Evolutionary conservation across 2,888 invertebrate genomes (phyloP), one percentile per base, ranked within the genome.

Genomic region (Cephalotes varians): DNA sequence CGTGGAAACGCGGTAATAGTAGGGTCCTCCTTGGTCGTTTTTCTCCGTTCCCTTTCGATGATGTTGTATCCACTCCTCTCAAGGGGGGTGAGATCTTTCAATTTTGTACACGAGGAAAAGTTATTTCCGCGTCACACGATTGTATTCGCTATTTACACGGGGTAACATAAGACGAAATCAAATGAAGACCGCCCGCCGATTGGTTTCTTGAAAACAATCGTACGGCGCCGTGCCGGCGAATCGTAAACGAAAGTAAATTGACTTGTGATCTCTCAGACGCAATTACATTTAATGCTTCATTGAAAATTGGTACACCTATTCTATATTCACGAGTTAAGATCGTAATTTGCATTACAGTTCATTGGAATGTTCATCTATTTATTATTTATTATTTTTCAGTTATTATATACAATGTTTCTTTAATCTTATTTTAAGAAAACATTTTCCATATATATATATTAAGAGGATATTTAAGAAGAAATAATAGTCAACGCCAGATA

Each of bases 1-100:
- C 90, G 89, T 87, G 76, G 87, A 88, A 90, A 90, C 64, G 64
- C 84, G 62, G 82, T 88, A 89, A 89, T 90, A 85, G 89, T 64
- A 73, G 65, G 62, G 81, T 81, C 83, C 67, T 71, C 82, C 80
- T 67, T 85, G 82, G 86, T 86, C 87, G 80, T 85, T 86, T 83
- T 84, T 87, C 85, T 81, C 82, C 83, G 85, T 84, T 87, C 79
- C 71, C 69, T 56, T 76, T 81, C 65, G 56, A 49, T 69, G 58
- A 54, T 47, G 49, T n/a, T n/a, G 62, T 56, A 79, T 80, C 87
- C 69, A 71, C 65, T 54, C 47, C 34, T 15, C 37, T 18, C 44
- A 49, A 40, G 28, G 37, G 76, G 44, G 54, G 18, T 40, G 37
- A 31, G 77, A 84, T 84, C 86, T 84, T 87, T 84, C 86, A 84